These are phyloP conservation scores for Phyllopteryx taeniolatus DNA, from an alignment of 2,113 vertebrate genomes.

Conservation along the genomic window DNA sequence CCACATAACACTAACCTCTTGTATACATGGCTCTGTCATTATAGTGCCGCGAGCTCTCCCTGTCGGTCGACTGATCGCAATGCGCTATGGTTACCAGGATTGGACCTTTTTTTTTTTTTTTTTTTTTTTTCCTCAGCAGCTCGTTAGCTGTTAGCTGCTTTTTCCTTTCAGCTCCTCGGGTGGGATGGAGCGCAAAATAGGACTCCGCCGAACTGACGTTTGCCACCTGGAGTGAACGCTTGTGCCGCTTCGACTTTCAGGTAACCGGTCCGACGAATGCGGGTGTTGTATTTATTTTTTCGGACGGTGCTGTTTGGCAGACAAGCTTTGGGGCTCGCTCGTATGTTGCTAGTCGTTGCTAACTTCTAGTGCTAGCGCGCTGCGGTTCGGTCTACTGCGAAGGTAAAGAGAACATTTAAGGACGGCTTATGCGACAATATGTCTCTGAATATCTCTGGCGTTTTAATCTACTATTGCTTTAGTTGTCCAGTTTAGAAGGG, in stretches of 20 bases:
- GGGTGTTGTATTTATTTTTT: conserved; percentile 13
- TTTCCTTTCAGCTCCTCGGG: conserved; percentile 32
- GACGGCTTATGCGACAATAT: neutral
- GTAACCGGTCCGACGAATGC: conserved; percentile 22
- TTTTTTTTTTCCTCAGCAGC: too few relatives aligned
- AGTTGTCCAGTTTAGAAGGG: neutral
- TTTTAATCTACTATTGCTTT: neutral
- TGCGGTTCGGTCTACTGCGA: neutral
- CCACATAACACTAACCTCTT: neutral
- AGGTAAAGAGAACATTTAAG: neutral
- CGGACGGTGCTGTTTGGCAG: conserved; percentile 4
- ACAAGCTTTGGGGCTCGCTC: neutral
- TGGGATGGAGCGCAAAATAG: conserved; percentile 41
- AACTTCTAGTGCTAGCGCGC: conserved; percentile 44
- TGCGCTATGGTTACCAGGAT: conserved; percentile 34
- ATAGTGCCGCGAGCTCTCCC: conserved; percentile 33
- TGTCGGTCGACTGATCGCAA: conserved; percentile 54
- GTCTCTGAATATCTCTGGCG: neutral
- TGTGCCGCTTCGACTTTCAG: conserved; percentile 28
- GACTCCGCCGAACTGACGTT: conserved; percentile 29
- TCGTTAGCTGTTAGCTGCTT: conserved; percentile 33
- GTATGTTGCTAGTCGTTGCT: conserved; percentile 47
- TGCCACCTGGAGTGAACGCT: conserved; percentile 17
- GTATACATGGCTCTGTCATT: too few relatives aligned
- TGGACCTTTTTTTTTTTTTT: neutral